Percentiles rank a stretch among this genome's conserved stretches.
These are phyloP conservation scores for Ptyas mucosa DNA, from an alignment of 2,113 vertebrate species.

Conservation along the genomic window DNA sequence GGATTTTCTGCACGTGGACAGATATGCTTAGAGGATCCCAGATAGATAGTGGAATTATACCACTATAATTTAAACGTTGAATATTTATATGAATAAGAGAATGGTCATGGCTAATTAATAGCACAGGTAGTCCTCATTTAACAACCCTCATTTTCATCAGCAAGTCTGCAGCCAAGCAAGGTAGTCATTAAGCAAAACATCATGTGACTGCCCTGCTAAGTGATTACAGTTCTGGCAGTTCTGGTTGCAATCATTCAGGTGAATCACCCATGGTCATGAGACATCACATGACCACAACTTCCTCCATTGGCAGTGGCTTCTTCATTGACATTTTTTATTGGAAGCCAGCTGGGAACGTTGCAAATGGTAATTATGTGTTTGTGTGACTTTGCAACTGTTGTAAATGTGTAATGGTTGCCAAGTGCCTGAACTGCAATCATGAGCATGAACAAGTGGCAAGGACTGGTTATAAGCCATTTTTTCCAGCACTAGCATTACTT, in stretches of 20 bases:
- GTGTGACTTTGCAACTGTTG: background rate
- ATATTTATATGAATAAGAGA: background rate
- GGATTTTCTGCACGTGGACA: background rate
- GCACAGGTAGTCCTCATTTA: background rate
- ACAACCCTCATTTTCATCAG: background rate
- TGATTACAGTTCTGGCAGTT: background rate
- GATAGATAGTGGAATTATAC: background rate
- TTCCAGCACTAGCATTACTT: background rate
- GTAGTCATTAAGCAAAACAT: background rate
- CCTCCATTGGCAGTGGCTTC: background rate
- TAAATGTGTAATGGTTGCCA: background rate
- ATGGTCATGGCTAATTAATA: background rate
- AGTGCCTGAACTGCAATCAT: background rate
- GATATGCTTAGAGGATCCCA: background rate
- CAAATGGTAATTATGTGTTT: background rate
- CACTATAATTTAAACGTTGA: background rate
- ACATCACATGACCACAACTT: background rate
- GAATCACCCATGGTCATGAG: background rate
- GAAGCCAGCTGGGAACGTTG: background rate
- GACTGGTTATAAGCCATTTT: background rate
- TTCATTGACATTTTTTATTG: background rate
- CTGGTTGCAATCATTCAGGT: background rate
- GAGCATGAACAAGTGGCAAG: background rate
- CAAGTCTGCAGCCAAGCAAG: background rate
- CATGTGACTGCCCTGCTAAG: background rate